Conservation (phyloP, 2,113 vertebrate species). For the Plecotus auritus region DNA sequence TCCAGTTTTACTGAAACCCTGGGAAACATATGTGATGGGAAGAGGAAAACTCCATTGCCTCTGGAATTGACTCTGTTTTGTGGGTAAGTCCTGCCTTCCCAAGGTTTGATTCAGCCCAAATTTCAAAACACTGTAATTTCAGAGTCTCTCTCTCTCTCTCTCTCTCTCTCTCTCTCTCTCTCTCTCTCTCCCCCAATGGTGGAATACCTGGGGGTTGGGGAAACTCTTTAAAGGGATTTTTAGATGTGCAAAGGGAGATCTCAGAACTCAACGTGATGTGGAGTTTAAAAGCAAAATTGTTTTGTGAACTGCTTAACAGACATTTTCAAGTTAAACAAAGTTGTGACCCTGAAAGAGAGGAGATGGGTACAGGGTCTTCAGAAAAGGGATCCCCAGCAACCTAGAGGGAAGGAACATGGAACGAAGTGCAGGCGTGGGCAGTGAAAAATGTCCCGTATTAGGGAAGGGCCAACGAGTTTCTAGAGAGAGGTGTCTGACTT, state of each 20-base stretch:
- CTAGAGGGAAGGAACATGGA: background rate
- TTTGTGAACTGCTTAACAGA: background rate
- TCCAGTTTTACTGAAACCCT: background rate
- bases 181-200: too few species aligned
- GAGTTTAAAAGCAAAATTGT: background rate
- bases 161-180: too few species aligned
- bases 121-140: background rate
- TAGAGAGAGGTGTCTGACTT: conserved; percentile 15
- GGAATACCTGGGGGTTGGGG: background rate
- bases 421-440: background rate
- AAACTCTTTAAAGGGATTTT: background rate
- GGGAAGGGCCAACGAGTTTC: background rate
- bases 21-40: background rate
- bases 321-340: background rate
- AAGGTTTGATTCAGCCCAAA: background rate
- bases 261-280: background rate
- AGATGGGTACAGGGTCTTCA: background rate
- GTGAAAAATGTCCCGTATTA: background rate
- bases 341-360: background rate
- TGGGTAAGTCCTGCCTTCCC: background rate
- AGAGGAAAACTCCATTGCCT: background rate
- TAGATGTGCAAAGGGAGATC: background rate
- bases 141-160: background rate
- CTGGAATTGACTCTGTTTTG: background rate
- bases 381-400: background rate